A percentile compares a stretch with the other conserved stretches of the same genome.
phyloP scores from a whole-genome alignment of 2,888 invertebrate genomes.

The Archips crataeganus region DNA sequence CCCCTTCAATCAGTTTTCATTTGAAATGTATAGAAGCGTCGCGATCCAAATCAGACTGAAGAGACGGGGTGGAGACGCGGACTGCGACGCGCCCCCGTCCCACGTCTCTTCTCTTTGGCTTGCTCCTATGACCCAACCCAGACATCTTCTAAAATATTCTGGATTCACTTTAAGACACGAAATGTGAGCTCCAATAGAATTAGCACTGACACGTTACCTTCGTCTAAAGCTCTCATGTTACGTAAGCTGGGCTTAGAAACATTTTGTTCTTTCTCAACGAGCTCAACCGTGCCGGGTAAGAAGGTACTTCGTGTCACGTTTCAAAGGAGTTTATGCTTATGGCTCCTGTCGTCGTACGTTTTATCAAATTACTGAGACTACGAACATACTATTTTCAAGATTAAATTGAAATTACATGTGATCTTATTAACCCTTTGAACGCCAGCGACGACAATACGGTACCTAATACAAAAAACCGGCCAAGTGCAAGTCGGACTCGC shows the following conservation, averaged over 20 bases:
- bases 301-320: not conserved
- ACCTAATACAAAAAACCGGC: too few relatives aligned
- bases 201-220: not conserved
- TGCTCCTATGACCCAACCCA: too few relatives aligned
- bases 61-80: too few relatives aligned
- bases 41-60: too few relatives aligned
- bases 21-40: too few relatives aligned
- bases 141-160: too few relatives aligned
- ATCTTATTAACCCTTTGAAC: not conserved
- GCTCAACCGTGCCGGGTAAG: not conserved
- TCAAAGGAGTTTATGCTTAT: not conserved
- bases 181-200: not conserved
- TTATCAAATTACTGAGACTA: not conserved
- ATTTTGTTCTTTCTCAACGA: not conserved
- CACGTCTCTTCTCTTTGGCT: too few relatives aligned
- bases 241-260: not conserved
- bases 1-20: too few relatives aligned
- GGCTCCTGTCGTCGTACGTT: not conserved
- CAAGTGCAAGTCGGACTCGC: too few relatives aligned
- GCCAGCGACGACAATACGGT: too few relatives aligned
- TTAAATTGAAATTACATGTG: not conserved
- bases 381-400: not conserved
- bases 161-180: too few relatives aligned
- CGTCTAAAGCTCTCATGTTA: not conserved
- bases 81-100: too few relatives aligned